Evolutionary conservation across 2,888 invertebrate species (phyloP).

Genomic region (Tetheella fluctuosa): DNA sequence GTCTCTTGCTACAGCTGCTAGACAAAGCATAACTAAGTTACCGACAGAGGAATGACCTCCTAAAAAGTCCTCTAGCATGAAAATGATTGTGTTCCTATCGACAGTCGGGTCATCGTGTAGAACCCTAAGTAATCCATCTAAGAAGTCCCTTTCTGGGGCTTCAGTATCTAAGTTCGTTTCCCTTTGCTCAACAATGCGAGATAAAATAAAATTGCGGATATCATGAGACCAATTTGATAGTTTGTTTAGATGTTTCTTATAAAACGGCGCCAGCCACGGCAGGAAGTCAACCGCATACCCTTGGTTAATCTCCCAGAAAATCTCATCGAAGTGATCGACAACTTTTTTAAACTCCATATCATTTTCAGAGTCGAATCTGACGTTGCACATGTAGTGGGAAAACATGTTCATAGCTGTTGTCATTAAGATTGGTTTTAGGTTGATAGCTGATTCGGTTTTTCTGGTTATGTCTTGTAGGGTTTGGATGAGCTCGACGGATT

Average conservation of each 20-base stretch:
- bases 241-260: constrained; percentile 87
- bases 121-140: constrained; percentile 90
- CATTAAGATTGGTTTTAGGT: constrained; percentile 89
- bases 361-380: constrained; percentile 86
- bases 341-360: constrained; percentile 87
- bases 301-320: constrained; percentile 96
- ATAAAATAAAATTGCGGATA: constrained; percentile 89
- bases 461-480: constrained; percentile 77
- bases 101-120: constrained; percentile 86
- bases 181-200: constrained; percentile 87
- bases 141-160: constrained; percentile 88
- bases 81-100: constrained; percentile 91
- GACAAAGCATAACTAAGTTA: constrained; percentile 90
- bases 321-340: constrained; percentile 91
- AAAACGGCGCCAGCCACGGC: constrained; percentile 91
- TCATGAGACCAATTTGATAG: constrained; percentile 88
- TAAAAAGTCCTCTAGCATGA: constrained; percentile 93
- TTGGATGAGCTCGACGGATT: constrained; percentile 85
- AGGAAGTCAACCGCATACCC: constrained; percentile 94
- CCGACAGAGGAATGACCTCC: constrained; percentile 95
- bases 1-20: constrained; percentile 88
- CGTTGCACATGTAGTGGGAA: constrained; percentile 93
- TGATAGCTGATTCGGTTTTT: constrained; percentile 66
- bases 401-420: constrained; percentile 93
- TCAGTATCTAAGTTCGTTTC: constrained; percentile 83